A percentile compares a stretch with the other conserved stretches of the same genome.
phyloP scores from a whole-genome alignment of 2,113 vertebrate species.

The Pachyramphus minor region DNA sequence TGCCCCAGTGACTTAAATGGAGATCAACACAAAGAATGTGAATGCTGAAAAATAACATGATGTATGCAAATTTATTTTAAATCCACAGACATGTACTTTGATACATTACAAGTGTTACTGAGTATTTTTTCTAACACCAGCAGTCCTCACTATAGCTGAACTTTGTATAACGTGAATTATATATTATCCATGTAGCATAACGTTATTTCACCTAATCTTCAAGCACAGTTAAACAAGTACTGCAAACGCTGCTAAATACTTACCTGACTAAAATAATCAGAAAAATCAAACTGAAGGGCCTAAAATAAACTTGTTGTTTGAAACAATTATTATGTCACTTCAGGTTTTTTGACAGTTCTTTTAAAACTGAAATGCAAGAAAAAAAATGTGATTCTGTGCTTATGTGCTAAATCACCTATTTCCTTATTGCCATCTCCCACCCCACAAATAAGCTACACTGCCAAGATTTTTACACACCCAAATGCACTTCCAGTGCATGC shows the following conservation, averaged over 20 bases:
- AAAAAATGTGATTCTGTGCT: not conserved
- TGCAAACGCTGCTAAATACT: not conserved
- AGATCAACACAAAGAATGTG: not conserved
- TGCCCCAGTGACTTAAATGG: not conserved
- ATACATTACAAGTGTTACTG: not conserved
- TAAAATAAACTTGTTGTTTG: not conserved
- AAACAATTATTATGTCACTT: not conserved
- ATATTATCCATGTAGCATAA: not conserved
- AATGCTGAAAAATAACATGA: not conserved
- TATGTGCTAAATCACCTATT: not conserved
- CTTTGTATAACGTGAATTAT: not conserved
- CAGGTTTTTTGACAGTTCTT: not conserved
- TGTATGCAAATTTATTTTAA: not conserved
- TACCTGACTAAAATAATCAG: rapidly evolving
- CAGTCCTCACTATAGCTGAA: not conserved
- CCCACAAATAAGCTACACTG: not conserved
- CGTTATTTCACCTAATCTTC: not conserved
- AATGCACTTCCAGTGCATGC: not conserved
- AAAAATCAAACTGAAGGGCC: not conserved
- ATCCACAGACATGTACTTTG: not conserved
- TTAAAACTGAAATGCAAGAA: not conserved
- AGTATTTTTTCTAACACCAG: not conserved
- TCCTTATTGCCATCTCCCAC: not conserved
- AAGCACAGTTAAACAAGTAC: not conserved
- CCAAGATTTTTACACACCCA: not conserved